phyloP scores from a whole-genome alignment of 2,113 vertebrate genomes.

The Elaphurus davidianus region DNA sequence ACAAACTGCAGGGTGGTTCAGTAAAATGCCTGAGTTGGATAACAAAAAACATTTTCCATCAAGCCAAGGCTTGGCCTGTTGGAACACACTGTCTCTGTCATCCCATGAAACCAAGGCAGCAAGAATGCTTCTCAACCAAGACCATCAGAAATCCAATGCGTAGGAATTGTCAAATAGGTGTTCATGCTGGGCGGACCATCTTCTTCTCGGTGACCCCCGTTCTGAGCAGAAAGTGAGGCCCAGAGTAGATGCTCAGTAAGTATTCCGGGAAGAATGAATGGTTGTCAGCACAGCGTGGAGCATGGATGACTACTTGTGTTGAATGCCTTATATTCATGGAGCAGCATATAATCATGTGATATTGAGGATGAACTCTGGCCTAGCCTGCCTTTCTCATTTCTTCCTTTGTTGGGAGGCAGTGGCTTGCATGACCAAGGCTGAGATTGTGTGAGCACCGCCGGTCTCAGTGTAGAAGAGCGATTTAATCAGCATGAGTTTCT shows the following conservation, averaged over 20 bases:
- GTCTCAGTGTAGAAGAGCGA: background rate
- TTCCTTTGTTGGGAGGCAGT: background rate
- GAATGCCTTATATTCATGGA: background rate
- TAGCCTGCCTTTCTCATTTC: background rate
- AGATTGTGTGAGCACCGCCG: background rate
- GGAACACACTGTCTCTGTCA: background rate
- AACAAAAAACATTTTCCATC: constrained; percentile 40
- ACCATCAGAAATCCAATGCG: background rate
- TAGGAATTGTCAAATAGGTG: background rate
- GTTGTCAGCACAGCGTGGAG: background rate
- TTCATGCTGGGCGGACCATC: background rate
- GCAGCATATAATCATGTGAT: background rate
- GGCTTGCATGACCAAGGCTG: background rate
- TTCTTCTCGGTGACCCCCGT: background rate
- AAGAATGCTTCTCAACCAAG: background rate
- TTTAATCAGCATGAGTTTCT: background rate
- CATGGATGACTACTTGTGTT: background rate
- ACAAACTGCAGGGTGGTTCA: constrained; percentile 53
- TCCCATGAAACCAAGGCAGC: background rate
- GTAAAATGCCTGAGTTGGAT: constrained; percentile 55
- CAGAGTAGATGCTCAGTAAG: background rate
- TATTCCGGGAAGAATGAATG: background rate
- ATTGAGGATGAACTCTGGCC: background rate
- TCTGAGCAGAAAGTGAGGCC: background rate
- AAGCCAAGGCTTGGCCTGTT: constrained; percentile 25